Base-by-base conservation (phyloP, 2,888 invertebrate genomes). In the Machimus atricapillus region DNA sequence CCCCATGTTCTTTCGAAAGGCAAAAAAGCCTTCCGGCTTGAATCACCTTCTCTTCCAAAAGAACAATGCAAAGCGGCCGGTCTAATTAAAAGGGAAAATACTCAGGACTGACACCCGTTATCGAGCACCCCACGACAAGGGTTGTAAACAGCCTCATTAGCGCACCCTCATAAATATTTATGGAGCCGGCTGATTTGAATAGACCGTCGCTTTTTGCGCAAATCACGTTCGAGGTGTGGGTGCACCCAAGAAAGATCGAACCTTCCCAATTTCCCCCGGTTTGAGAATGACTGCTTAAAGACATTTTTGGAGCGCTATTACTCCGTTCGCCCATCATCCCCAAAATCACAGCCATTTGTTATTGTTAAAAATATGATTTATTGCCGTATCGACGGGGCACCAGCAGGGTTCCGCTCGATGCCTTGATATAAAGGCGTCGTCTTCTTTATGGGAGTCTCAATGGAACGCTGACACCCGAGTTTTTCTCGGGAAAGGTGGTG, bases 291-390 rank as follows among this genome's bases (percentile, higher is more conserved):
- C 34, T 76, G 76, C 76, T 85, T 74, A 82, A 82, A 40, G 85
- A 46, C 74, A 74, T 74, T 85, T 46, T 9, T 46, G 85, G 73
- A 46, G 40, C 14, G 52, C 52, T 34, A 46, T 83, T 66, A 31
- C 85, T 74, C 85, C 46, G 43, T 27, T 73, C 31, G 85, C 82
- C 58, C 85, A 74, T 82, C 58, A 82, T 82, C 82, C 58, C 74
- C 16, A 46, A 23, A 52, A 85, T 31, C 74, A 78, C 66, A 82
- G 74, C 87, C 87, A 82, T 89, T 88, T 88, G 85, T 87, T 87
- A 89, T 87, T 88, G 87, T 87, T 88, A 88, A 85, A 88, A 87
- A 88, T 87, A 89, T 89, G 89, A 89, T 89, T 88, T 88, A 89
- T 89, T 88, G 56, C 86, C 77, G 83, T 43, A 85, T 86, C 85